phyloP scores from a whole-genome alignment of 2,797 vertebrate species.

The Synaphobranchus kaupii region DNA sequence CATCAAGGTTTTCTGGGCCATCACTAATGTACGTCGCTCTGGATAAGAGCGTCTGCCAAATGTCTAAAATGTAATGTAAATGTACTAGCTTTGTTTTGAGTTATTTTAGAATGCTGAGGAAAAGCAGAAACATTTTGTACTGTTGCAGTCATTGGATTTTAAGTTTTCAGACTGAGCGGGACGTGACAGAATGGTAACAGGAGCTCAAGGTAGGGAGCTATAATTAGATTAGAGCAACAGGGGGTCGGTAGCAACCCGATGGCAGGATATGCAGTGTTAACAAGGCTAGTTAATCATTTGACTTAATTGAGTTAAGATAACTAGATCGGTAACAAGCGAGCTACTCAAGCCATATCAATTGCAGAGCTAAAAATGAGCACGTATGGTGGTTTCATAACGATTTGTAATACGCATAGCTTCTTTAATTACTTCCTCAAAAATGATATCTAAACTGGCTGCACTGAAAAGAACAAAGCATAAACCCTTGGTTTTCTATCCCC shows the following conservation, averaged over 20 bases:
- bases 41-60: no score
- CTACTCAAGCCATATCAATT: neutral
- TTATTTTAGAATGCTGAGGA: neutral
- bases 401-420: neutral
- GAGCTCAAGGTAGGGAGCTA: neutral
- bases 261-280: neutral
- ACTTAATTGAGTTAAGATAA: neutral
- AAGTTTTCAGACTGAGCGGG: neutral
- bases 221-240: conserved; percentile 18
- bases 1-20: no score
- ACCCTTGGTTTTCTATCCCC: neutral
- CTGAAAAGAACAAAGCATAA: neutral
- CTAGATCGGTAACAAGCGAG: neutral
- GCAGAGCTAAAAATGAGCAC: neutral
- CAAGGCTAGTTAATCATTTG: conserved; percentile 2
- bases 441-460: neutral
- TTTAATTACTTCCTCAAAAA: neutral
- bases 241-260: neutral
- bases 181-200: neutral
- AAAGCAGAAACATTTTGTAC: neutral
- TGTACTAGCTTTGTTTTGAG: no score
- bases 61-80: no score
- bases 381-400: neutral
- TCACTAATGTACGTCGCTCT: no score
- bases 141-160: neutral